Base-by-base conservation (phyloP, 1,140 invertebrate genomes). In the Olivierus martensii region DNA sequence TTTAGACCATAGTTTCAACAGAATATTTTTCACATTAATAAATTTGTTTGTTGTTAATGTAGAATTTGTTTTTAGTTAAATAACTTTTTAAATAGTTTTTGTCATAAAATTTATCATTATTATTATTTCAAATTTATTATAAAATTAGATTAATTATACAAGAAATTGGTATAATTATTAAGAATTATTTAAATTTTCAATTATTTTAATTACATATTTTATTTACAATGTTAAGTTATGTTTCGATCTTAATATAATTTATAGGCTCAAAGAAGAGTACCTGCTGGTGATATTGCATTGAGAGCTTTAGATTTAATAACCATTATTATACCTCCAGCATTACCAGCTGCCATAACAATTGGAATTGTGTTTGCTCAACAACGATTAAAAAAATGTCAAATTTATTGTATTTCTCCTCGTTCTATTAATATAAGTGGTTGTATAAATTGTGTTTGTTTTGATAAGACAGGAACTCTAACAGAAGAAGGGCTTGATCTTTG, bases 401-500 rank as follows among this genome's bases (percentile, higher is more conserved):
- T 95, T 62, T 94, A 84, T 66, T 95, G 90, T 62, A 92, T 91
- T 39, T 90, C 84, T 59, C 89, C 91, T 4, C 75, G 82, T 7
- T 77, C 82, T 1, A 93, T 95, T 56, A 92, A 92, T 64, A 82
- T 93, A 17, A 84, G 86, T 59, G 95, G 92, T 1, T 90, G 87
- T 50, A 76, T 95, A 35, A 87, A 96, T 71, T 82, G 87, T 59
- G 81, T 94, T 62, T 93, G 89, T 66, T 96, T 96, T 71, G 92
- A 96, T 68, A 96, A 95, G 79, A 97, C 92, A 47, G 92, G 92
- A 22, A 97, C 92, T 1, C 67, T 94, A 59, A 90, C 89, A n/a
- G 83, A 96, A 69, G 92, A 95, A 68, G 90, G 90, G 10, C 69
- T 97, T 19, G 88, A 93, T 64, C 80, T 97, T 71, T 85, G 86